phyloP scores from a whole-genome alignment of 2,888 invertebrate species.

The Coecobrya sp. region DNA sequence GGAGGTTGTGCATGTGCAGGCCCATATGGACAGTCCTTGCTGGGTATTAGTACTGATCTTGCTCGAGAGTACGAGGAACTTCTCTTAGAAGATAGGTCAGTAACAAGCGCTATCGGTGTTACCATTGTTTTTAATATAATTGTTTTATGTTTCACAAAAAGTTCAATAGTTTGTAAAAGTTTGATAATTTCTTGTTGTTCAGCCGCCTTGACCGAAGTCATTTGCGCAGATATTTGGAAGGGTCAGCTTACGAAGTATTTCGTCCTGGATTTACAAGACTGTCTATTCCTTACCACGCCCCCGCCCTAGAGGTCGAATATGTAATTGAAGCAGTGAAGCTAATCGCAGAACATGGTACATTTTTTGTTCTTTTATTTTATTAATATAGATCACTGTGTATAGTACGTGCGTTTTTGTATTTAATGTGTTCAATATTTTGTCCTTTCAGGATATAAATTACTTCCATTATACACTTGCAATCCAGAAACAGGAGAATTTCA shows the following conservation, averaged over 20 bases:
- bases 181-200: too few relatives aligned
- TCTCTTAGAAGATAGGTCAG: slow-evolving; percentile 90
- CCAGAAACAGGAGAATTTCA: slow-evolving; percentile 96
- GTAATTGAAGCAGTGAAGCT: slow-evolving; percentile 94
- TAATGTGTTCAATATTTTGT: too few relatives aligned
- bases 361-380: background rate
- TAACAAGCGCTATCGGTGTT: background rate
- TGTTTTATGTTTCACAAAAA: too few relatives aligned
- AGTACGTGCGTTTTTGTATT: background rate
- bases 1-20: slow-evolving; percentile 93
- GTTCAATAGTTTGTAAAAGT: too few relatives aligned
- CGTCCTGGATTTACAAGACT: slow-evolving; percentile 96
- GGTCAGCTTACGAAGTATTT: slow-evolving; percentile 91
- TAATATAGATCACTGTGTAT: too few relatives aligned
- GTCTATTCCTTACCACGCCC: slow-evolving; percentile 95
- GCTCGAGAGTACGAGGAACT: slow-evolving; percentile 93
- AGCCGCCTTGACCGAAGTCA: slow-evolving; percentile 89
- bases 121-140: too few relatives aligned
- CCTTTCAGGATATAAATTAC: slow-evolving; percentile 92
- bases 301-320: slow-evolving; percentile 93
- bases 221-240: slow-evolving; percentile 88
- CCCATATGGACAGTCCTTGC: slow-evolving; percentile 94
- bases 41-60: slow-evolving; percentile 94
- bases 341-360: slow-evolving; percentile 93
- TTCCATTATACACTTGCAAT: slow-evolving; percentile 96